Base-by-base conservation (phyloP, 2,797 vertebrate species). In the Heterohyrax brucei region DNA sequence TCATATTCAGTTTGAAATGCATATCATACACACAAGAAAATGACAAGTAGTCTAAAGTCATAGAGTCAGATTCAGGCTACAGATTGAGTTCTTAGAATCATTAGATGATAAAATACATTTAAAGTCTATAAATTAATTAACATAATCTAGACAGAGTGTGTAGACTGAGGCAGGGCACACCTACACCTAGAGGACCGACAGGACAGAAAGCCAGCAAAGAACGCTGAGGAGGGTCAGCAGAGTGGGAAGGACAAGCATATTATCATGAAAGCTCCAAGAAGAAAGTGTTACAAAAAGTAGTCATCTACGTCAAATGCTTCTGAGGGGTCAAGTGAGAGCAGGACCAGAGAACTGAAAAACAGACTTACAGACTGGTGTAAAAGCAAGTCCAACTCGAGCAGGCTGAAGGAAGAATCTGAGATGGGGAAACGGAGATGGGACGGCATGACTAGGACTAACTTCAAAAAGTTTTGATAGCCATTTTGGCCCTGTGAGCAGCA, bases 191-290 rank as follows among this genome's bases (percentile, higher is more conserved):
- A 66, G 26, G 5, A 66, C 26, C 28, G 22, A 75, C n/a, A 7
- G 21, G 33, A 62, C 13, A 70, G n/a, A 18, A 68, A 18, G 26
- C 26, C 13, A 50, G 62, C 19, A 26, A 19, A 53, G 16, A 81
- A 72, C n/a, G 1, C 21, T 33, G 28, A 64, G 44, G 5, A 48
- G 5, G 22, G 1, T 6, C 7, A 33, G 59, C 68, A n/a, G 53
- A 73, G 48, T 5, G 62, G 33, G 33, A 73, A 19, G 21, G 50
- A 1, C 21, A 80, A 39, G 18, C 1, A 1, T 7, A 30, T 21
- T 39, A 8, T 4, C 50, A 2, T 0, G 1, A 84, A 72, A 70
- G 8, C 44, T 12, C 14, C 0, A 5, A 24, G 4, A 44, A 68
- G 56, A 76, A 80, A 76, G 16, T 2, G 7, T 50, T 72, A 4